Evolutionary conservation across 2,888 invertebrate genomes (phyloP).

Genomic region (Ethmia dodecea): DNA sequence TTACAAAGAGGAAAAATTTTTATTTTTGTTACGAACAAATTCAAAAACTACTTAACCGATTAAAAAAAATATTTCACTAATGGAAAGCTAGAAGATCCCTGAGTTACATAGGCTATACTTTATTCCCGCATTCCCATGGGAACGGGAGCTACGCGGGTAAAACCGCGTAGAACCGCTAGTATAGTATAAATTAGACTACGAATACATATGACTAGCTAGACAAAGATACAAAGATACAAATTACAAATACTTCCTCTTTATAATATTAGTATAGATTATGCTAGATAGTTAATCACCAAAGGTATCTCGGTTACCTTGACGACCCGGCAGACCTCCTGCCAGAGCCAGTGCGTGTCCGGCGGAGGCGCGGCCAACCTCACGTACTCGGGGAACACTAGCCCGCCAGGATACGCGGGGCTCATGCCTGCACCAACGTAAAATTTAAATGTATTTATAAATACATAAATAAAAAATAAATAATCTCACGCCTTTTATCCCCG

Average conservation of each 20-base stretch:
- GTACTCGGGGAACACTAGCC: slow-evolving; percentile 82
- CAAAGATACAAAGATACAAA: background rate
- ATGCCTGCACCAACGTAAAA: slow-evolving; percentile 42
- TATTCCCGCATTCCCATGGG: too few species aligned
- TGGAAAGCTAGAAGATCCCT: too few species aligned
- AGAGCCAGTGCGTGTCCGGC: slow-evolving; percentile 86
- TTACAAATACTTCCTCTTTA: background rate
- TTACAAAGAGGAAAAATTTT: too few species aligned
- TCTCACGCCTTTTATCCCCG: too few species aligned
- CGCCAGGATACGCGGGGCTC: slow-evolving; percentile 68
- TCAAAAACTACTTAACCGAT: too few species aligned
- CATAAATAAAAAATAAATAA: too few species aligned
- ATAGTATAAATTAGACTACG: background rate
- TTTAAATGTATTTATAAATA: too few species aligned
- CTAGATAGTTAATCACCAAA: background rate
- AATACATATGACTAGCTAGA: background rate
- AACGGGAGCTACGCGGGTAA: too few species aligned
- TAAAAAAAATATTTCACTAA: too few species aligned
- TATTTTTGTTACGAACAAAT: too few species aligned
- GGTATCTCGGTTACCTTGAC: slow-evolving; percentile 83
- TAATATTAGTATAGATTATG: background rate
- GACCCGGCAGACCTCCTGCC: slow-evolving; percentile 89
- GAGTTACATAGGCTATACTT: too few species aligned
- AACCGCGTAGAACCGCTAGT: too few species aligned
- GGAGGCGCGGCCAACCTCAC: slow-evolving; percentile 86